These are phyloP conservation scores for Hemicordylus capensis DNA, from an alignment of 2,113 vertebrate species.

Conservation along the genomic window DNA sequence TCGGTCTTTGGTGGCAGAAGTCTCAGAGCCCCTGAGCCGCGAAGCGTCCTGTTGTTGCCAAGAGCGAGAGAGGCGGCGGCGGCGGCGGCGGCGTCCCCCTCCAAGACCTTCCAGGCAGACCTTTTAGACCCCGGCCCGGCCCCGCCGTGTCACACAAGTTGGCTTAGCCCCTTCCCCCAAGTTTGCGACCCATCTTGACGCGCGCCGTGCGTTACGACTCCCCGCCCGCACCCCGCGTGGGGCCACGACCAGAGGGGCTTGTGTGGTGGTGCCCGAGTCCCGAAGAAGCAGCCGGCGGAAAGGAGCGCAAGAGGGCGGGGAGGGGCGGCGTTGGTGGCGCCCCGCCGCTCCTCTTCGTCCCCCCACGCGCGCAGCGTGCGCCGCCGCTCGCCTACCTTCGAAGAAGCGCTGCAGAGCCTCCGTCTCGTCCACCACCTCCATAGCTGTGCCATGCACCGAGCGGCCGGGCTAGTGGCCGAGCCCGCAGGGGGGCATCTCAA, in stretches of 20 bases:
- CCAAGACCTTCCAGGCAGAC: too few species aligned
- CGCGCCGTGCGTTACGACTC: not conserved
- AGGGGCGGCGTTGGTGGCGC: not conserved
- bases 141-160: too few species aligned
- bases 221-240: not conserved
- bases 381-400: conserved; percentile 82
- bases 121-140: too few species aligned
- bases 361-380: not conserved
- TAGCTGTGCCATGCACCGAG: conserved; percentile 72
- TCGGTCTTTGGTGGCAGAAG: not conserved
- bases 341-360: conserved; percentile 43
- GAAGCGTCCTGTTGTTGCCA: not conserved
- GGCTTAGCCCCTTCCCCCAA: too few species aligned
- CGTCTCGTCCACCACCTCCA: conserved; percentile 99
- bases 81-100: too few species aligned
- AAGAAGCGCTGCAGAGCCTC: conserved; percentile 98
- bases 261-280: too few species aligned
- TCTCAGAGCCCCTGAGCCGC: not conserved
- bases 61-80: too few species aligned
- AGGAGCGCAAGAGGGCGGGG: not conserved
- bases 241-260: too few species aligned
- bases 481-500: conserved; percentile 63
- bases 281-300: too few species aligned
- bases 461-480: conserved; percentile 52
- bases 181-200: not conserved